Conservation (phyloP, 92 coral and sea anemone genomes). For the Umimayanthus kanabou region DNA sequence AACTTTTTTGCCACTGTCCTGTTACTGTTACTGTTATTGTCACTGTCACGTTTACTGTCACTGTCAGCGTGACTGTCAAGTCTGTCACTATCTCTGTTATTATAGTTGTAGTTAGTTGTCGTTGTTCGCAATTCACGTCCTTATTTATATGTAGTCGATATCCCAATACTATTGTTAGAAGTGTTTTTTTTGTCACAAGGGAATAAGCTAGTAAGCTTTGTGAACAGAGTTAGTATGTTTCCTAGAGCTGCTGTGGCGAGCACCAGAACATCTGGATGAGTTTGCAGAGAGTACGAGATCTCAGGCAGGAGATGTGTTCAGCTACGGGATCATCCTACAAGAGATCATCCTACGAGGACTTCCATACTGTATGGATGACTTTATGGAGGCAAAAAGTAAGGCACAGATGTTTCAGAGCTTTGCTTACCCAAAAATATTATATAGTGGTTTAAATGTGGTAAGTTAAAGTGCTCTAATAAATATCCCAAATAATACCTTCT, state of each 20-base stretch:
- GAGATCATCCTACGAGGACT: slow-evolving; percentile 83
- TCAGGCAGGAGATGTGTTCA: slow-evolving; percentile 83
- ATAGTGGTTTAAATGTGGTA: no score
- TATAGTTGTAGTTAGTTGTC: neutral
- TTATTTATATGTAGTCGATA: no score
- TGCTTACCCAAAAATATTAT: neutral
- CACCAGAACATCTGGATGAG: slow-evolving; percentile 76
- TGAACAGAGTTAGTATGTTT: neutral
- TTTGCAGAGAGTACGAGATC: slow-evolving; percentile 51
- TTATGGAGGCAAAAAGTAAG: slow-evolving; percentile 79
- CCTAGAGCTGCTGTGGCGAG: slow-evolving; percentile 83
- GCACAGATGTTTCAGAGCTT: neutral
- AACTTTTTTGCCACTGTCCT: neutral
- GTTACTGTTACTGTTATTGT: no score
- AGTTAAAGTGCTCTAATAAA: no score
- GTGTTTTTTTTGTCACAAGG: no score
- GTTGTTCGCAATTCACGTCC: no score
- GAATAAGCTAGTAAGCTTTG: no score
- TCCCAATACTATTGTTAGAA: no score
- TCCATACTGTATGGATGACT: slow-evolving; percentile 77
- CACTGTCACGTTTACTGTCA: no score
- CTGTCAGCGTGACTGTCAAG: no score
- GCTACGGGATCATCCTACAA: slow-evolving; percentile 88
- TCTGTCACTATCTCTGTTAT: no score
- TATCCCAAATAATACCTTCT: no score